These are phyloP conservation scores for Pluvianellus socialis DNA, from an alignment of 2,113 vertebrate genomes.

Conservation along the genomic window DNA sequence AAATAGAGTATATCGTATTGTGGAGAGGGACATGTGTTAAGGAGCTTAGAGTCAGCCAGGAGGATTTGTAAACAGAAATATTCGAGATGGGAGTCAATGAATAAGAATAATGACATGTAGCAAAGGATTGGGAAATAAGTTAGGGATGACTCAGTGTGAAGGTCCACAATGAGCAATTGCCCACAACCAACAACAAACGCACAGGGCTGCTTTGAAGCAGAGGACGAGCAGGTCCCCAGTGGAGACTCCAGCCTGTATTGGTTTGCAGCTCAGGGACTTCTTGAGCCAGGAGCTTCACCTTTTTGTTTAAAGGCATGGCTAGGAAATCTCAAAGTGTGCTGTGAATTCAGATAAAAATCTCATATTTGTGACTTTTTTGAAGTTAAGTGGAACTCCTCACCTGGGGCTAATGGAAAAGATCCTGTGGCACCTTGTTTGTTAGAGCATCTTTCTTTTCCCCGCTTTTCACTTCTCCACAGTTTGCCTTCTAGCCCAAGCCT, in stretches of 20 bases:
- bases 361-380: background rate
- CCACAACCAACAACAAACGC: background rate
- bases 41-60: background rate
- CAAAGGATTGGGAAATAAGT: background rate
- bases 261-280: background rate
- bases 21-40: background rate
- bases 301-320: background rate
- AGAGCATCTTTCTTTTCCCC: background rate
- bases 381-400: background rate
- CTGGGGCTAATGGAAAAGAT: background rate
- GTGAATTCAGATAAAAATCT: background rate
- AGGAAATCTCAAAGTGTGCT: background rate
- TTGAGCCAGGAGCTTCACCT: background rate
- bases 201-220: background rate
- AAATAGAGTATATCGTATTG: background rate
- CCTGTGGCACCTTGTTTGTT: background rate
- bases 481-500: background rate
- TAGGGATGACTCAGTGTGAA: background rate
- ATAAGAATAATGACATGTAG: background rate
- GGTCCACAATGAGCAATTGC: background rate
- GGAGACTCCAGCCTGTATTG: background rate
- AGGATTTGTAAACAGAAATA: conserved; percentile 24
- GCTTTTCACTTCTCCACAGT: background rate
- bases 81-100: background rate
- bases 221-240: accelerated